Base-by-base conservation (phyloP, 2,888 invertebrate genomes). In the Lypha dubia region DNA sequence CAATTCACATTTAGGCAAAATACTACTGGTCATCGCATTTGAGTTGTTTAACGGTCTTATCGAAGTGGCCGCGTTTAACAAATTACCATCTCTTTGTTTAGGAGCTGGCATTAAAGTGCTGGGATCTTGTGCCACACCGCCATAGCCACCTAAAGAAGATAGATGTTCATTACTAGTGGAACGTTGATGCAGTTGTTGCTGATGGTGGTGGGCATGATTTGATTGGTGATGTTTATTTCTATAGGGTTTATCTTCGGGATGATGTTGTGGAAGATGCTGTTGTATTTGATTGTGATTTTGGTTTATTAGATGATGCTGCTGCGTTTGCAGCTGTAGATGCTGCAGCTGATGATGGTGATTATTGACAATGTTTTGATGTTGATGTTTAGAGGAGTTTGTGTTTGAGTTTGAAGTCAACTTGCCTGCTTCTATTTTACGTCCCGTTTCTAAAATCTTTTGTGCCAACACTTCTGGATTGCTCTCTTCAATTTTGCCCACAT, bases 401-500 rank as follows among this genome's bases (percentile, higher is more conserved):
- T 51, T 86, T 46, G 62, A 92, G 92, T 79, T 74, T 58, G 70
- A 90, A 32, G 87, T 87, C 76, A 95, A 93, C 92, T 96, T 96
- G 51, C 96, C 96, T 6, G 97, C 97, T 92, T 98, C 97, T 82
- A 97, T 96, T 93, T 97, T 97, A 1, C 97, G 93, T 7, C 97
- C 97, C 0, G 97, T 97, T 92, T 97, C 97, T 46, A 97, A 93
- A 87, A 98, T 97, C 91, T 98, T 98, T 91, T 97, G 96, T 0
- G 97, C 97, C 73, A 97, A 93, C 70, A 97, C 94, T 92, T 97
- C 97, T 0, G 97, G 97, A 92, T 98, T 97, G 90, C 97, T 97
- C 90, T 98, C 98, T 90, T 97, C 96, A 82, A 97, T 97, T 92
- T 97, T 97, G 1, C 96, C 96, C 70, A 97, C 95, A 88, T 97